Evolutionary conservation across 2,797 vertebrate species (phyloP).

Genomic region (Hypotaenidia philippensis): DNA sequence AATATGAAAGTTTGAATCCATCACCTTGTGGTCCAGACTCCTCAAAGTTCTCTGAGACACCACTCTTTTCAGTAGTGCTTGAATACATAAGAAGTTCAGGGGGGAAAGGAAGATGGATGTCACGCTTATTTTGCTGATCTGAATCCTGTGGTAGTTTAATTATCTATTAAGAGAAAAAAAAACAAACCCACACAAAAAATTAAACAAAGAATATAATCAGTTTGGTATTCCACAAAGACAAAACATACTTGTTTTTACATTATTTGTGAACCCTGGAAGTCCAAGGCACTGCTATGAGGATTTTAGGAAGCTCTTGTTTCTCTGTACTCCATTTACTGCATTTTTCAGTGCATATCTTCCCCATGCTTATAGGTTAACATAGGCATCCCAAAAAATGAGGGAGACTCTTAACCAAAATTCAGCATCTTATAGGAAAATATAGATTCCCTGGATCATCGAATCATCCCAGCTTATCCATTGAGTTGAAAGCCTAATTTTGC

Average conservation of each 20-base stretch:
- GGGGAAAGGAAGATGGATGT: slow-evolving; percentile 47
- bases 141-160: slow-evolving; percentile 82
- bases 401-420: not conserved
- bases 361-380: not conserved
- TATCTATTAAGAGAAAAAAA: slow-evolving; percentile 79
- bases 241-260: not conserved
- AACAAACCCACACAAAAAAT: not conserved
- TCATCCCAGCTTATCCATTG: not conserved
- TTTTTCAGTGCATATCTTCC: not conserved
- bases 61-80: slow-evolving; percentile 18
- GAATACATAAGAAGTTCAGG: slow-evolving; percentile 55
- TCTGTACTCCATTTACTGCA: not conserved
- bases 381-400: not conserved
- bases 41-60: not conserved
- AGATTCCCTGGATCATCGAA: not conserved
- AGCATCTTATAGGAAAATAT: not conserved
- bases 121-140: slow-evolving; percentile 51
- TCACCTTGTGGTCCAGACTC: slow-evolving; percentile 53
- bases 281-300: not conserved
- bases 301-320: not conserved
- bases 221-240: not conserved
- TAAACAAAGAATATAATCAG: not conserved
- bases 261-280: not conserved
- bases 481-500: not conserved
- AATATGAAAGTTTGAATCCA: slow-evolving; percentile 62